Evolutionary conservation across 2,888 invertebrate species (phyloP).

Genomic region (Clostera curtula): DNA sequence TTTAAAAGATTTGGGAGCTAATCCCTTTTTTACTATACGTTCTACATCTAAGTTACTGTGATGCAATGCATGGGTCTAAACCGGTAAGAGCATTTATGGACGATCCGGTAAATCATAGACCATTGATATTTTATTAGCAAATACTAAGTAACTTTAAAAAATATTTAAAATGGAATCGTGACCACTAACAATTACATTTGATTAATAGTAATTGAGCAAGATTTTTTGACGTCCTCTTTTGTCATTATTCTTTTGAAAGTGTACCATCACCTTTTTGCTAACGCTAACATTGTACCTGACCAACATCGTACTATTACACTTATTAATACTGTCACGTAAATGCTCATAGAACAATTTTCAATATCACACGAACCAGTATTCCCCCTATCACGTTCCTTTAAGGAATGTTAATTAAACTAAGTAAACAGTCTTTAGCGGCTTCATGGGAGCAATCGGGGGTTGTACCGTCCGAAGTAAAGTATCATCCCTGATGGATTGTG

Average conservation of each 20-base stretch:
- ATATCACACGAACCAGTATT: constrained; percentile 62
- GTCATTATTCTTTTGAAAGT: too few species aligned
- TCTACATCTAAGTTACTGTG: background rate
- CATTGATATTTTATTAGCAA: too few species aligned
- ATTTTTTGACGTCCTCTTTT: too few species aligned
- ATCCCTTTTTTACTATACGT: background rate
- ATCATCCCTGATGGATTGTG: constrained; percentile 95
- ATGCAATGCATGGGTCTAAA: background rate
- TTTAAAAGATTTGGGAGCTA: too few species aligned
- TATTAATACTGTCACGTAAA: constrained; percentile 72
- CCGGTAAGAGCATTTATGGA: too few species aligned
- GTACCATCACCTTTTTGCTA: constrained; percentile 1
- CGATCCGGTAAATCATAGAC: too few species aligned
- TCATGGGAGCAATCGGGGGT: constrained; percentile 86
- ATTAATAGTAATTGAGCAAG: too few species aligned
- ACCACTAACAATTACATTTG: too few species aligned
- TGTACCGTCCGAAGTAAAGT: constrained; percentile 90
- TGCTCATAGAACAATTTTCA: constrained; percentile 53
- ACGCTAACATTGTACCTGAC: constrained; percentile 21
- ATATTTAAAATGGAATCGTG: too few species aligned
- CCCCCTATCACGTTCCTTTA: constrained; percentile 65
- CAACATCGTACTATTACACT: constrained; percentile 47
- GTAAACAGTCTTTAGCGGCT: constrained; percentile 63
- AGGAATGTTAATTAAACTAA: constrained; percentile 63
- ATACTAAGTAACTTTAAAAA: too few species aligned